Percentiles rank a stretch among this genome's conserved stretches.
These are phyloP conservation scores for Helleia helle DNA, from an alignment of 2,888 invertebrate genomes.

Conservation along the genomic window DNA sequence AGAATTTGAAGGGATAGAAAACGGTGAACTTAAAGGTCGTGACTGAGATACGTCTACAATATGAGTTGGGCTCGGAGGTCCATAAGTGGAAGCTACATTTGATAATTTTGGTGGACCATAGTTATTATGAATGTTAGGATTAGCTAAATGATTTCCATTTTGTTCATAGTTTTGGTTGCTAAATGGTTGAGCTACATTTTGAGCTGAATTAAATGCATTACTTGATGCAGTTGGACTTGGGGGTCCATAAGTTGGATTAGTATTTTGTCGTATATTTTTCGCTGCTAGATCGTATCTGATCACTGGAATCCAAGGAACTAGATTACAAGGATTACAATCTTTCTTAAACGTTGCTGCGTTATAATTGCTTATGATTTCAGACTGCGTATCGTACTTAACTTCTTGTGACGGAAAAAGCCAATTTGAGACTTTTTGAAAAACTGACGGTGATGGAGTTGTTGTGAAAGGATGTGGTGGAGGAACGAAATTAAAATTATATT, in stretches of 20 bases:
- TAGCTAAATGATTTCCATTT: slow-evolving; percentile 29
- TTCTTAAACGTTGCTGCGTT: slow-evolving; percentile 54
- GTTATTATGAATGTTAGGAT: slow-evolving; percentile 36
- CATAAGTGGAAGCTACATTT: slow-evolving; percentile 41
- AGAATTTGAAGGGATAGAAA: slow-evolving; percentile 30
- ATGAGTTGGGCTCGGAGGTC: slow-evolving; percentile 39
- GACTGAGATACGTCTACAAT: slow-evolving; percentile 45
- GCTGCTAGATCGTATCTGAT: slow-evolving; percentile 58
- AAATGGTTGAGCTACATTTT: slow-evolving; percentile 39
- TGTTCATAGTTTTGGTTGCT: slow-evolving; percentile 30
- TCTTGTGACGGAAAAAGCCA: slow-evolving; percentile 76
- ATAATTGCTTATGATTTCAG: slow-evolving; percentile 29
- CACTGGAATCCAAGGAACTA: slow-evolving; percentile 88
- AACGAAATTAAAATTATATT: slow-evolving; percentile 61
- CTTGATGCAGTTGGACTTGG: slow-evolving; percentile 51
- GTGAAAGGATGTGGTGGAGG: slow-evolving; percentile 58
- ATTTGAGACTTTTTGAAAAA: slow-evolving; percentile 74
- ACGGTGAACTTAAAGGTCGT: slow-evolving; percentile 43
- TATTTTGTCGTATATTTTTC: slow-evolving; percentile 42
- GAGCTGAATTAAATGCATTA: slow-evolving; percentile 31
- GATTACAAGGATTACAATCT: slow-evolving; percentile 85
- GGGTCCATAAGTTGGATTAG: slow-evolving; percentile 52
- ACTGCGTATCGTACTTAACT: slow-evolving; percentile 33
- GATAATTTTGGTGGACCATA: slow-evolving; percentile 41
- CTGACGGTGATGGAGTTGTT: slow-evolving; percentile 59